Base-by-base conservation (phyloP, 2,888 invertebrate species). In the Antheraea assamensis region DNA sequence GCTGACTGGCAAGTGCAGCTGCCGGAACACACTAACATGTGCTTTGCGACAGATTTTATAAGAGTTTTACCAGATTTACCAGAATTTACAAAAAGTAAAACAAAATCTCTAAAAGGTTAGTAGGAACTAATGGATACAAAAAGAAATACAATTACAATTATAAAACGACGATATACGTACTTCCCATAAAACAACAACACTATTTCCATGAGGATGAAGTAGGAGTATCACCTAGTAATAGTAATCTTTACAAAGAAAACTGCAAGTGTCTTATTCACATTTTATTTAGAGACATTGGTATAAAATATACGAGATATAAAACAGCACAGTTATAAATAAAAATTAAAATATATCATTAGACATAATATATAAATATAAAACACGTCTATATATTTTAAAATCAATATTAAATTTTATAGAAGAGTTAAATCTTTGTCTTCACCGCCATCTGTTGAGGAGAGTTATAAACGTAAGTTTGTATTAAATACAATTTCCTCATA, bases 231-330 rank as follows among this genome's bases (percentile, higher is more conserved):
- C n/a, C n/a, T n/a, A n/a, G n/a, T n/a, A n/a, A n/a, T n/a, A n/a
- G n/a, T n/a, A n/a, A n/a, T n/a, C n/a, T n/a, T 42, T 13, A 17
- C 27, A 73, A 64, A 0, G 21, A 71, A 74, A 74, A 74, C 71
- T 30, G 31, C 24, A 58, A n/a, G 21, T 72, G 42, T 74, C 42
- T 84, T 85, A 85, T 92, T 90, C 90, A 94, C 91, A 93, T 92
- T 94, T 94, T 94, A 93, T 92, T 94, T 88, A 93, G 93, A 94
- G 91, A 93, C 92, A 93, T 92, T 87, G 90, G 94, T 94, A 94
- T 93, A 94, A 94, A 94, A 94, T 94, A 94, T 94, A 94, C 91
- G 90, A 94, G 91, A 94, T 94, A 94, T 92, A 94, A 94, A 94
- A 94, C 91, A 93, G 93, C 90, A 89, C 90, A 94, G 91, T 93